phyloP scores from a whole-genome alignment of 2,888 invertebrate species.

The Merodon equestris region DNA sequence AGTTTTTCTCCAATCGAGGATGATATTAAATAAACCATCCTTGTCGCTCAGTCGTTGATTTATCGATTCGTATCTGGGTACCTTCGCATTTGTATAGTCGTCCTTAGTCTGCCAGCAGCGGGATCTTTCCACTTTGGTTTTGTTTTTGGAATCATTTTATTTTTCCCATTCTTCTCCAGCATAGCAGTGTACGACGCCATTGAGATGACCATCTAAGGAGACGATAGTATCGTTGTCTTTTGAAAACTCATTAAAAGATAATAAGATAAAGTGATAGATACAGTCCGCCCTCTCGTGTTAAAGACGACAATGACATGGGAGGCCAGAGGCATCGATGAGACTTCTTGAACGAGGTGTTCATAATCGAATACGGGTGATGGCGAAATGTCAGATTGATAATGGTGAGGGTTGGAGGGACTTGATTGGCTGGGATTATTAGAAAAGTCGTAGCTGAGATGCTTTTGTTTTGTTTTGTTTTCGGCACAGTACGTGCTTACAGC shows the following conservation, averaged over 20 bases:
- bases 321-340: neutral
- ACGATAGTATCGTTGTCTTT: constrained; percentile 46
- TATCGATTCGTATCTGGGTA: constrained; percentile 49
- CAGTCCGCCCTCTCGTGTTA: constrained; percentile 18
- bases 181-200: constrained; percentile 2
- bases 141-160: too few species aligned
- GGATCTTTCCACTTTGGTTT: too few species aligned
- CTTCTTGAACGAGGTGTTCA: neutral
- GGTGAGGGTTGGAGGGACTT: constrained; percentile 2
- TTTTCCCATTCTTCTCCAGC: neutral
- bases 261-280: constrained; percentile 40
- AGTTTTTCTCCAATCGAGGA: constrained; percentile 17
- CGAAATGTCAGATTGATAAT: constrained; percentile 15
- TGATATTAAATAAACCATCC: constrained; percentile 33
- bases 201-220: constrained; percentile 44
- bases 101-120: too few species aligned
- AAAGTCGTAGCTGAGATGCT: constrained; percentile 1
- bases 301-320: constrained; percentile 3
- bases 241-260: constrained; percentile 51
- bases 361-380: neutral
- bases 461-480: too few species aligned
- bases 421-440: constrained; percentile 16
- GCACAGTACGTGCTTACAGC: too few species aligned
- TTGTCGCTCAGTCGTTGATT: constrained; percentile 45
- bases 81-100: constrained; percentile 27